Percentiles rank a stretch among this genome's conserved stretches.
Evolutionary conservation across 2,797 vertebrate genomes (phyloP).

Genomic region (Acanthopagrus latus): DNA sequence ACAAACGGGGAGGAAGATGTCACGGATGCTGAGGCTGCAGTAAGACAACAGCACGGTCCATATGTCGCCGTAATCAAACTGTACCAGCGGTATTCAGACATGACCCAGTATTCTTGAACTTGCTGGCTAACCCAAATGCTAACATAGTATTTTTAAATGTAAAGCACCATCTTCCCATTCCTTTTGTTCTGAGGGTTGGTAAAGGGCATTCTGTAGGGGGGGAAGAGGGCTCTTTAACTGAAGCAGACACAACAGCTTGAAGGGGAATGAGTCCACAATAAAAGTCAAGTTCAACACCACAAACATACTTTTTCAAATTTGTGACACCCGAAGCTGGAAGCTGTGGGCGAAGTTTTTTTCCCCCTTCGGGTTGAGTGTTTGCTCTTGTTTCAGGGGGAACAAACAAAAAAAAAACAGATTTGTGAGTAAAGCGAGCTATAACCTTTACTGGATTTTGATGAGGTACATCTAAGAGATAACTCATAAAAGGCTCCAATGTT

Average conservation of each 20-base stretch:
- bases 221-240: constrained; percentile 1
- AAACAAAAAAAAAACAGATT: constrained; percentile 31
- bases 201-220: constrained; percentile 1
- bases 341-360: constrained; percentile 3
- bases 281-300: constrained; percentile 18
- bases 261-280: constrained; percentile 14
- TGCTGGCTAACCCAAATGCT: not conserved
- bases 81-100: not conserved
- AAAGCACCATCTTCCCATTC: not conserved
- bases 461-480: constrained; percentile 38
- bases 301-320: constrained; percentile 27
- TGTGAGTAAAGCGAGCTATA: constrained; percentile 18
- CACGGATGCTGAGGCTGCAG: constrained; percentile 2
- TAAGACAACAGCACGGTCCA: constrained; percentile 3
- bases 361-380: constrained; percentile 19
- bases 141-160: not conserved
- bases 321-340: constrained; percentile 5
- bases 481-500: constrained; percentile 56
- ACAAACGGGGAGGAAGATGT: not conserved
- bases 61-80: not conserved
- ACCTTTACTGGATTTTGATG: constrained; percentile 35
- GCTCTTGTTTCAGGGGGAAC: constrained; percentile 5
- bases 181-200: not conserved
- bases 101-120: constrained; percentile 1
- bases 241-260: constrained; percentile 17